Percentiles rank a stretch among this genome's conserved stretches.
These are phyloP conservation scores for Cataglyphis albicans DNA, from an alignment of 2,888 invertebrate genomes.

Conservation along the genomic window DNA sequence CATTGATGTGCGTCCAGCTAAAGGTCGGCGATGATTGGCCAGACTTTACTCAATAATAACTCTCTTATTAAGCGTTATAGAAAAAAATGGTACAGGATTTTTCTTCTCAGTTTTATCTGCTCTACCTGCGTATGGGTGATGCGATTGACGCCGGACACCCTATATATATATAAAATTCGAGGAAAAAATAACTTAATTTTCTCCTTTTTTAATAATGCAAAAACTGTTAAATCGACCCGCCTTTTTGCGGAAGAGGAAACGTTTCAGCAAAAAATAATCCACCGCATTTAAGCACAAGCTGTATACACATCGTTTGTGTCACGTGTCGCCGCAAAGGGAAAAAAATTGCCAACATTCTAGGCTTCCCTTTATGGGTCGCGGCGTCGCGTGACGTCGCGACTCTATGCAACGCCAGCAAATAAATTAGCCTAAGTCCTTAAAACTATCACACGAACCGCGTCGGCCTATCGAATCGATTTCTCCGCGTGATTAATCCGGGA, in stretches of 20 bases:
- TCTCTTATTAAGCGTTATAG: too few species aligned
- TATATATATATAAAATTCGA: too few species aligned
- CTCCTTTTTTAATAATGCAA: neutral
- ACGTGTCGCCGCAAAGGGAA: neutral
- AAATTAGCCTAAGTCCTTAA: conserved; percentile 43
- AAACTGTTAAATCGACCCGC: neutral
- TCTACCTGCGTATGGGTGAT: too few species aligned
- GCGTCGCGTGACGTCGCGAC: conserved; percentile 36
- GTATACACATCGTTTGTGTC: conserved; percentile 19
- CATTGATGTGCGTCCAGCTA: too few species aligned
- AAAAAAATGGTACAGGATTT: too few species aligned
- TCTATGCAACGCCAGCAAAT: conserved; percentile 39
- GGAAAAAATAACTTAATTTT: neutral
- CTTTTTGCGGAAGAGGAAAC: neutral
- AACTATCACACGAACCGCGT: conserved; percentile 35
- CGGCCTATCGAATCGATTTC: conserved; percentile 41
- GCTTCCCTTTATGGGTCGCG: conserved; percentile 41
- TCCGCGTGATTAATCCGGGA: conserved; percentile 34
- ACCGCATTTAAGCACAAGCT: neutral
- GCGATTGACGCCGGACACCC: too few species aligned
- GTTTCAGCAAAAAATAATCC: neutral
- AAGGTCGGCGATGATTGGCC: too few species aligned
- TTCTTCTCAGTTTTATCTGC: too few species aligned
- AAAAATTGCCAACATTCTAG: conserved; percentile 11
- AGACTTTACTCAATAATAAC: too few species aligned